Evolutionary conservation across 1,140 invertebrate species (phyloP), one percentile per base, ranked within the genome.

Genomic region (Drosophila carrolli): DNA sequence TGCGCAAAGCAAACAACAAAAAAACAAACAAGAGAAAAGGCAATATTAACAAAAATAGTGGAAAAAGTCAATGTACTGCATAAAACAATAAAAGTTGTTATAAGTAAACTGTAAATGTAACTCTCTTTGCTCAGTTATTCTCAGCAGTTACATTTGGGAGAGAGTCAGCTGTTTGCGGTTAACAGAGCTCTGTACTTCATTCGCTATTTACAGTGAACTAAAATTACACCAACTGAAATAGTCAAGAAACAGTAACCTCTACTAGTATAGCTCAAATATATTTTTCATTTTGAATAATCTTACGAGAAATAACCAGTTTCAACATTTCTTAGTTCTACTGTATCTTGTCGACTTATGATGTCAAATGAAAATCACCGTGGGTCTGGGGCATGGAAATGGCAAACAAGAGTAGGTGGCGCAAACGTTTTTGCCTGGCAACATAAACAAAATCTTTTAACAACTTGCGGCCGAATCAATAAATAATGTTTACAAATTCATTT

Each of bases 21-120:
- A 16, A 40, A 65, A 66, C 60, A 43, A 68, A 53, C 57, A 56
- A 67, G 63, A 41, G 50, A 57, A 68, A 56, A 41, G 29, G 14
- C 57, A 66, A 62, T 62, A 70, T 67, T 51, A 62, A 48, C 57
- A 68, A 62, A 29, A 75, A 74, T 57, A 78, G 79, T 78, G 77
- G 80, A 58, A 80, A 80, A 78, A 85, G 81, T 85, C 81, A 85
- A 85, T 85, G 81, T 82, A 85, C 82, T 85, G 82, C 82, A 85
- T 70, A 40, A 81, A 77, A 81, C 59, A 60, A 63, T 46, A 54
- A 75, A 65, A 75, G 32, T 56, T 47, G 50, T 50, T 48, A 16
- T 61, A 58, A 60, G 16, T 81, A 72, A 43, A 80, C 51, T 60
- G 61, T n/a, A 51, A 71, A 27, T 16, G 47, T 16, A 35, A 35